Evolutionary conservation across 2,797 vertebrate species (phyloP), one percentile per base, ranked within the genome.

Genomic region (Pangasius larnaudii): DNA sequence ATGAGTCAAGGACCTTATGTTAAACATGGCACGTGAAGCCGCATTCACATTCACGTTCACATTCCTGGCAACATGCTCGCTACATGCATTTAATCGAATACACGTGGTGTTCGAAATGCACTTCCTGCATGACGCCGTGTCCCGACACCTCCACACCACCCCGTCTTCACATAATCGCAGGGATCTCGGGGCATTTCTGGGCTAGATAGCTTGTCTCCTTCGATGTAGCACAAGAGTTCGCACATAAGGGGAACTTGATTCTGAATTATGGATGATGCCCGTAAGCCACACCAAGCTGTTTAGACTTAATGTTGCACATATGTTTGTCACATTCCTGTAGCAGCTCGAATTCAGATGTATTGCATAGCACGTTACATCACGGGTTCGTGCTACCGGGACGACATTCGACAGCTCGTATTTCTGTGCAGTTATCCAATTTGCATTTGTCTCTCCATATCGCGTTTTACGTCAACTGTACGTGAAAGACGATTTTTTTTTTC

Each of bases 241-340:
- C 13, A 89, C 92, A 89, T 91, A 78, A 90, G 90, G 79, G 85
- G 85, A 69, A 82, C 80, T 42, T 6, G 78, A 80, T 36, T 80
- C 87, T 95, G 92, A 95, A 95, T 95, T 93, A 95, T 94, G 90
- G 89, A 95, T 94, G 91, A 93, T 91, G 89, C 91, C 92, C 93
- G 87, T 65, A n/a, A 93, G 92, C 89, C 85, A 90, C 90, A 90
- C 89, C 87, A 77, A 90, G 89, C 81, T 92, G 90, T 92, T 94
- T 92, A 90, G 93, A 90, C 89, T 91, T 89, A 86, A 89, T 91
- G 88, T 92, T 87, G 89, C 93, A 94, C 91, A 91, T 93, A 93
- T 85, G 91, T 93, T 93, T 93, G 92, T 88, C 85, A 91, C 92
- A 88, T 89, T 90, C 92, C 91, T 11, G 87, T 90, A 88, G 92